Base-by-base conservation (phyloP, 2,888 invertebrate species). In the Synanthedon tipuliformis region DNA sequence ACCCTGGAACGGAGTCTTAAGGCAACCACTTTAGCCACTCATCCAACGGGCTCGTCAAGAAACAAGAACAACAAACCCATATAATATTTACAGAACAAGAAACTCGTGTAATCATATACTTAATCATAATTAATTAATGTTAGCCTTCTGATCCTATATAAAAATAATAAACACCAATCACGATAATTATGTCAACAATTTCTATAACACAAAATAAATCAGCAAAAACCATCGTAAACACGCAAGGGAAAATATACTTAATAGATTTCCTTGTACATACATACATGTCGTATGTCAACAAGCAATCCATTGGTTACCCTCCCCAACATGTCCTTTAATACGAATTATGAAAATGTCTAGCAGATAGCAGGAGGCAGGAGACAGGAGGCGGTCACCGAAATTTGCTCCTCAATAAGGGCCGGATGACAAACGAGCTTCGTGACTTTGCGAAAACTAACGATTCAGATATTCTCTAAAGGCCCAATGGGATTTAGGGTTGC, bases 371-470 rank as follows among this genome's bases (percentile, higher is more conserved):
- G 65, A 66, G 71, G 55, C 51, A 41, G 15, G 13, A 45, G 45
- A 15, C n/a, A 23, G 49, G 48, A 50, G 51, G 52, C 51, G 49
- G 49, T 49, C 49, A 49, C 49, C 49, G 23, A 49, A 49, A 50
- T 54, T 55, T 50, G 53, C 68, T 68, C 73, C 68, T 72, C 75
- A 77, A 76, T 78, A 74, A 73, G 70, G 73, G 73, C 56, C 59
- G 68, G 68, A 78, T 78, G 78, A 79, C 73, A 78, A 79, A 81
- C 75, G 78, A 79, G 63, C 65, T 60, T 59, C 63, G 71, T 79
- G 78, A 80, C 75, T 70, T 61, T 64, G 75, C 74, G 66, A 65
- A 75, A 75, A 71, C 49, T 50, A 40, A 12, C 48, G 52, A 54
- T 54, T 72, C 73, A 74, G 68, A 71, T 69, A 71, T 67, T 62